Conservation (phyloP, 2,888 invertebrate species). For the Nephrotoma appendiculata region DNA sequence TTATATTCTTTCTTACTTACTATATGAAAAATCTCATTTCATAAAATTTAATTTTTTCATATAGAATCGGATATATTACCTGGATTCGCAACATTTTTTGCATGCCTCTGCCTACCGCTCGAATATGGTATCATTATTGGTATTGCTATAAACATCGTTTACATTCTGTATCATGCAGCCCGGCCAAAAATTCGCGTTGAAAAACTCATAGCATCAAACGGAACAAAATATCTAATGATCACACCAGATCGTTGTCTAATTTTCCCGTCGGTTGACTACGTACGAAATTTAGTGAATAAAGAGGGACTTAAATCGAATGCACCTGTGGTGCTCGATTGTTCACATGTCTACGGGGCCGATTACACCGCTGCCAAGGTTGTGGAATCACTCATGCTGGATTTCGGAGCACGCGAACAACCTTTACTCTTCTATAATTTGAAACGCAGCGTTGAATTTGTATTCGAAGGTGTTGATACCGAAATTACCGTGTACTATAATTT, state of each 20-base stretch:
- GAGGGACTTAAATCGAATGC: constrained; percentile 51
- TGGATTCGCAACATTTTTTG: constrained; percentile 69
- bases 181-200: constrained; percentile 72
- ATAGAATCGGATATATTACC: constrained; percentile 78
- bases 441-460: constrained; percentile 65
- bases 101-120: constrained; percentile 67
- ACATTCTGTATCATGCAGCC: constrained; percentile 77
- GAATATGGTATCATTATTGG: constrained; percentile 81
- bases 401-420: constrained; percentile 56
- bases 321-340: constrained; percentile 76
- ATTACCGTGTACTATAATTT: constrained; percentile 63
- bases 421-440: constrained; percentile 71
- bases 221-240: constrained; percentile 63
- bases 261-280: constrained; percentile 83
- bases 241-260: constrained; percentile 80
- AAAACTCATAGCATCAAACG: constrained; percentile 50
- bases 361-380: constrained; percentile 75
- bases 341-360: constrained; percentile 78
- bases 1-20: too few species aligned
- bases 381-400: constrained; percentile 58
- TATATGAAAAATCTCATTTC: neutral
- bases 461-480: constrained; percentile 56
- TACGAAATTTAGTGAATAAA: constrained; percentile 71
- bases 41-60: neutral
- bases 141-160: constrained; percentile 66